Percentiles rank a stretch among this genome's conserved stretches.
These are phyloP conservation scores for Augochlora pura DNA, from an alignment of 1,140 invertebrate species.

Conservation along the genomic window DNA sequence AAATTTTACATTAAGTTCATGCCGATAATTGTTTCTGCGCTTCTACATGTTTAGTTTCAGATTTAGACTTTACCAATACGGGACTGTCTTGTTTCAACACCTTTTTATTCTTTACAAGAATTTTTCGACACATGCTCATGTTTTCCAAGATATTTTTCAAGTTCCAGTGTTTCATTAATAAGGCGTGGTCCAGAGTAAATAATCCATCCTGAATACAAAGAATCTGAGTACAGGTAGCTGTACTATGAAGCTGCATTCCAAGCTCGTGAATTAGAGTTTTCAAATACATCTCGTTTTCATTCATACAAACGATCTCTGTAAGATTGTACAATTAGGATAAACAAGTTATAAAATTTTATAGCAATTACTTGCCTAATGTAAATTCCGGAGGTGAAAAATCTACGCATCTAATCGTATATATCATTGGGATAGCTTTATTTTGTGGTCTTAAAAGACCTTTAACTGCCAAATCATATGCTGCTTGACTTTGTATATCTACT, in stretches of 20 bases:
- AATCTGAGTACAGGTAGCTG: constrained; percentile 89
- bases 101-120: constrained; percentile 80
- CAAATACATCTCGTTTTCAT: constrained; percentile 90
- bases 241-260: constrained; percentile 87
- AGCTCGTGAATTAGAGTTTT: constrained; percentile 89
- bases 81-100: constrained; percentile 78
- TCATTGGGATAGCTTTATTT: constrained; percentile 86
- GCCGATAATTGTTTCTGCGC: neutral
- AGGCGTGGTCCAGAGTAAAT: constrained; percentile 88
- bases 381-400: constrained; percentile 91
- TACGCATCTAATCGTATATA: constrained; percentile 94
- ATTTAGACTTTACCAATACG: constrained; percentile 49
- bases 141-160: constrained; percentile 88
- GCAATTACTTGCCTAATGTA: constrained; percentile 85
- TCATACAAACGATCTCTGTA: constrained; percentile 91
- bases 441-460: constrained; percentile 90
- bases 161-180: constrained; percentile 92
- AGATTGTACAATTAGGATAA: constrained; percentile 65
- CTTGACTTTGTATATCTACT: constrained; percentile 90
- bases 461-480: constrained; percentile 92
- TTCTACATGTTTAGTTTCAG: constrained; percentile 1
- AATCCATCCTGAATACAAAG: constrained; percentile 91
- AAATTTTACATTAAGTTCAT: constrained; percentile 38
- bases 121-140: constrained; percentile 81
- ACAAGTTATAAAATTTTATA: neutral